Conservation (phyloP, 2,888 invertebrate species). For the Cephus sareptanus region DNA sequence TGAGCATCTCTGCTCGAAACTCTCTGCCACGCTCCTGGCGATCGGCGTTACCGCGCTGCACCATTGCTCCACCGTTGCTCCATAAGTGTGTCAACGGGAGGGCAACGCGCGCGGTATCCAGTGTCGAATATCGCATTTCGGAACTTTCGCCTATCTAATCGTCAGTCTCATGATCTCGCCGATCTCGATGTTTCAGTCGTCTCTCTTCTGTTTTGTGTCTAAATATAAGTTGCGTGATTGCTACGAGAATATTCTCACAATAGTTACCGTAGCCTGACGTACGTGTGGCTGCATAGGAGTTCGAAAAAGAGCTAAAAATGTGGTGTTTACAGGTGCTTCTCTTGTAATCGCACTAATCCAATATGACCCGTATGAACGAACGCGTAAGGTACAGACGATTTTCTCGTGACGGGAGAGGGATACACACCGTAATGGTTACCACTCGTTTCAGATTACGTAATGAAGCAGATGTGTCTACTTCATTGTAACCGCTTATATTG, state of each 20-base stretch:
- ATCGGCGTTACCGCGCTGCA: neutral
- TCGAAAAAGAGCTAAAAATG: neutral
- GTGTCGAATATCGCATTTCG: neutral
- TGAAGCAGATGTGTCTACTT: neutral
- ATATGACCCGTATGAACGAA: too few species aligned
- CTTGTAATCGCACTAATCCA: neutral
- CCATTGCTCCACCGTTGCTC: slow-evolving; percentile 28
- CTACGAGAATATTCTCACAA: neutral
- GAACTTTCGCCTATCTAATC: too few species aligned
- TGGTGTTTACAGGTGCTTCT: neutral
- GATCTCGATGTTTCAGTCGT: neutral
- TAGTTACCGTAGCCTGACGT: too few species aligned
- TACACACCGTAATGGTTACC: neutral
- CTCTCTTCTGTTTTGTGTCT: neutral
- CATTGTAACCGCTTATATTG: too few species aligned
- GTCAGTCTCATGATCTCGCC: too few species aligned
- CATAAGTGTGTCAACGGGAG: slow-evolving; percentile 60
- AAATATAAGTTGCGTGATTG: neutral
- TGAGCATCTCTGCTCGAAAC: neutral
- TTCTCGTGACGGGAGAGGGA: neutral
- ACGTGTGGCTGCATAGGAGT: neutral
- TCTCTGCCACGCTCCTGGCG: neutral
- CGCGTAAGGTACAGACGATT: neutral
- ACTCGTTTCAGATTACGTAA: neutral
- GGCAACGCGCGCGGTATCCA: slow-evolving; percentile 41